phyloP scores from a whole-genome alignment of 1,140 invertebrate species.

The Whitmania pigra region DNA sequence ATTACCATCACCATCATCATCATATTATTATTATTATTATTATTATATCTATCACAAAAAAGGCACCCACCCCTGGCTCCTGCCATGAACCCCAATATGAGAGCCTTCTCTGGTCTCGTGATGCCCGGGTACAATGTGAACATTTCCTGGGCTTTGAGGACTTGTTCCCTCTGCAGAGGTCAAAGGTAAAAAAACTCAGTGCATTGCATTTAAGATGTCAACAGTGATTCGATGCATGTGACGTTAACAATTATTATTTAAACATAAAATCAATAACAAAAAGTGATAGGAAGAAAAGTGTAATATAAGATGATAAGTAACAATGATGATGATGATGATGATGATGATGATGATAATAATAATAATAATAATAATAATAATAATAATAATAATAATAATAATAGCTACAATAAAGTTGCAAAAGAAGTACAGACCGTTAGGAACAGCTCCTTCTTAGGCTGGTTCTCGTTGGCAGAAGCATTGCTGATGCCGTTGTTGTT shows the following conservation, averaged over 20 bases:
- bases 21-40: too few species aligned
- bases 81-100: conserved; percentile 95
- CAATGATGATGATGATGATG: not conserved
- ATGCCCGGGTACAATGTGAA: conserved; percentile 88
- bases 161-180: conserved; percentile 65
- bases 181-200: too few species aligned
- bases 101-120: conserved; percentile 84
- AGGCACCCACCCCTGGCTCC: conserved; percentile 63
- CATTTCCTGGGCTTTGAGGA: conserved; percentile 92
- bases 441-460: conserved; percentile 53
- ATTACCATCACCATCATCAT: too few species aligned
- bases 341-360: not conserved
- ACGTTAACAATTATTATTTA: too few species aligned
- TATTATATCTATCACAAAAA: not conserved
- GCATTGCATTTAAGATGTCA: too few species aligned
- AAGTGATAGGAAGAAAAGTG: too few species aligned
- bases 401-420: too few species aligned
- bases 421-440: conserved; percentile 55
- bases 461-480: conserved; percentile 23
- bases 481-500: conserved; percentile 22
- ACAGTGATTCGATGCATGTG: not conserved
- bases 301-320: too few species aligned
- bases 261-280: too few species aligned
- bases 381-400: not conserved
- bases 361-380: not conserved